phyloP scores from a whole-genome alignment of 2,113 vertebrate genomes.

The Sorex araneus region DNA sequence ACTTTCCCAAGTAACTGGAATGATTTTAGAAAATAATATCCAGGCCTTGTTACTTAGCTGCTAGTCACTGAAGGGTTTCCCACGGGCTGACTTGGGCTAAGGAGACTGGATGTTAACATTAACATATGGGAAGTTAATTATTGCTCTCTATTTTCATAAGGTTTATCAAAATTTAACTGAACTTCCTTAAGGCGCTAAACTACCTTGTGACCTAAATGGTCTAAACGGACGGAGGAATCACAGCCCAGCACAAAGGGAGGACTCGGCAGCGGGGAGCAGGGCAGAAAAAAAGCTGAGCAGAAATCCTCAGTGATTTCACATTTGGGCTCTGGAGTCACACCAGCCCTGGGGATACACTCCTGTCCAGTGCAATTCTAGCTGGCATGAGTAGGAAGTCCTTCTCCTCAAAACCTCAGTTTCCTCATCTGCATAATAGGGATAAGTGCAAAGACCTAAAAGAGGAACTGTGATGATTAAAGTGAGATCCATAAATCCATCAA shows the following conservation, averaged over 20 bases:
- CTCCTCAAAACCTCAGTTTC: background rate
- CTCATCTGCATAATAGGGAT: background rate
- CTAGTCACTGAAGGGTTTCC: constrained; percentile 50
- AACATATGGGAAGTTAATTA: constrained; percentile 82
- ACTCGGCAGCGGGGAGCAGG: background rate
- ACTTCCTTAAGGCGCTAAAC: constrained; percentile 67
- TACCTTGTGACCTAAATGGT: constrained; percentile 6
- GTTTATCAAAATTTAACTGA: constrained; percentile 81
- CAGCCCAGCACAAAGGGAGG: background rate
- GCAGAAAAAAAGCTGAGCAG: background rate
- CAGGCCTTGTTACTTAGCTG: background rate
- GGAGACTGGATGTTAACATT: constrained; percentile 46
- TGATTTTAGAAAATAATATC: background rate
- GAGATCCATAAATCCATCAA: background rate
- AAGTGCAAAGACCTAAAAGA: background rate
- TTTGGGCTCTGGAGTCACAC: background rate
- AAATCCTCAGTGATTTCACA: background rate
- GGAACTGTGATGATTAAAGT: background rate
- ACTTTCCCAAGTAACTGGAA: background rate
- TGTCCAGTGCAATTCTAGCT: background rate
- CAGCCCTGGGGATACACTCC: too few species aligned
- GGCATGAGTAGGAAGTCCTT: background rate
- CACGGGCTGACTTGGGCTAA: constrained; percentile 18
- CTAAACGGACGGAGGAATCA: background rate
- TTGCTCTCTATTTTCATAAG: constrained; percentile 80